These are phyloP conservation scores for Notiomystis cincta DNA, from an alignment of 2,113 vertebrate species.

Conservation along the genomic window DNA sequence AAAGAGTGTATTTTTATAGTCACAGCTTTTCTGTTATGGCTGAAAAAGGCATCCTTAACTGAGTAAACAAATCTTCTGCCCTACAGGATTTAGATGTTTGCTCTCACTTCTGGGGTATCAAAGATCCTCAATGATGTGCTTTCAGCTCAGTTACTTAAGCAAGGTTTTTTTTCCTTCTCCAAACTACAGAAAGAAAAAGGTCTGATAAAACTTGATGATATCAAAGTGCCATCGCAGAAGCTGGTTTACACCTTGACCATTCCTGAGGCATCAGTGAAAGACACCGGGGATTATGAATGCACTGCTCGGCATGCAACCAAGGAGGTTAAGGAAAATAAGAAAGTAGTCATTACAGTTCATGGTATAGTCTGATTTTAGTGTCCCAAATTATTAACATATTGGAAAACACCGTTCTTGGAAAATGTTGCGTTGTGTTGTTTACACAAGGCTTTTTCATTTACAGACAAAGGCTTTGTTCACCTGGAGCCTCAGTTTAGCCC, in stretches of 20 bases:
- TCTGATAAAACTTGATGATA: constrained; percentile 72
- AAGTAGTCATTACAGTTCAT: constrained; percentile 83
- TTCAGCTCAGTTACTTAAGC: background rate
- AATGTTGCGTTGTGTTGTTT: background rate
- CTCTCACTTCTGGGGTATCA: background rate
- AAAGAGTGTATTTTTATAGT: background rate
- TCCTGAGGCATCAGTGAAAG: constrained; percentile 84
- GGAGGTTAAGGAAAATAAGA: constrained; percentile 83
- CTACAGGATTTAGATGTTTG: background rate
- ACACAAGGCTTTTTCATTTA: constrained; percentile 27
- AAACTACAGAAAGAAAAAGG: constrained; percentile 74
- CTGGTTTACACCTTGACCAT: constrained; percentile 87
- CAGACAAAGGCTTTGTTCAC: constrained; percentile 85
- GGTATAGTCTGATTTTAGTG: constrained; percentile 73
- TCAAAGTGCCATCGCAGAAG: constrained; percentile 72
- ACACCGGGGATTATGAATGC: constrained; percentile 92
- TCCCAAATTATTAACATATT: background rate
- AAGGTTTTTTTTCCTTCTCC: background rate
- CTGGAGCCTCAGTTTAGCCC: constrained; percentile 77
- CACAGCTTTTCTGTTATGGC: background rate
- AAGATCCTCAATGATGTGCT: background rate
- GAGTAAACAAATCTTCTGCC: background rate
- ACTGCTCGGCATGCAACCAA: constrained; percentile 84
- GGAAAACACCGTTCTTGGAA: background rate
- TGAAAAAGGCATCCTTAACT: background rate